Evolutionary conservation across 2,888 invertebrate species (phyloP).

Genomic region (Leptura quadrifasciata): DNA sequence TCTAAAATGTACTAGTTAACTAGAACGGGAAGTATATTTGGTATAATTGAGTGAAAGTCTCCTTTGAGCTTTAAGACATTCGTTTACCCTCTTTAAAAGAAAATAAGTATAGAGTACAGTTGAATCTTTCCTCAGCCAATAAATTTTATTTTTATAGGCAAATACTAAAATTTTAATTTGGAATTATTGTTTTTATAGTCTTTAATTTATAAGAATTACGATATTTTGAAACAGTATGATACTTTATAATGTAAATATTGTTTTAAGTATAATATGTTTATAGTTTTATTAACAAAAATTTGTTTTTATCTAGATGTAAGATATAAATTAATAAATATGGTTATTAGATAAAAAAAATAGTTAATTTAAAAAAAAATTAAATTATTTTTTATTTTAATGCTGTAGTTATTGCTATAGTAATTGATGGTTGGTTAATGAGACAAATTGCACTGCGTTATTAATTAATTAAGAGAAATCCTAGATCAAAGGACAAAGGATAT

Average conservation of each 20-base stretch:
- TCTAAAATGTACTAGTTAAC: not conserved
- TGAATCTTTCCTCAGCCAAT: slow-evolving; percentile 42
- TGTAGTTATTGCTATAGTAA: no score
- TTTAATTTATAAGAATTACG: slow-evolving; percentile 34
- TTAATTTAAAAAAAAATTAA: no score
- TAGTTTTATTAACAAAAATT: slow-evolving; percentile 54
- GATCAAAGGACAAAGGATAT: no score
- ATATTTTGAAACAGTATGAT: slow-evolving; percentile 12
- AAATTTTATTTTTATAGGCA: slow-evolving; percentile 46
- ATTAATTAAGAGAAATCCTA: no score
- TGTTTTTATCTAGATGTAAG: slow-evolving; percentile 14
- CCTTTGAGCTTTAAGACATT: not conserved
- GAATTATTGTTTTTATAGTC: slow-evolving; percentile 45
- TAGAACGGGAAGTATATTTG: not conserved
- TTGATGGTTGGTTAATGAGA: no score
- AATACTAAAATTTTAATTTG: slow-evolving; percentile 35
- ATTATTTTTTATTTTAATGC: no score
- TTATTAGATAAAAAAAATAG: no score
- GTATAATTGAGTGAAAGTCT: not conserved
- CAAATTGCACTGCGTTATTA: no score
- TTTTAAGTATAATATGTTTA: slow-evolving; percentile 52
- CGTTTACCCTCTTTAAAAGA: not conserved
- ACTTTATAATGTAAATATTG: slow-evolving; percentile 46
- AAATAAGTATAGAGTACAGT: slow-evolving; percentile 46
- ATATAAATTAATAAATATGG: slow-evolving; percentile 24